phyloP scores from a whole-genome alignment of 2,797 vertebrate species.

The Gymnocypris eckloni region DNA sequence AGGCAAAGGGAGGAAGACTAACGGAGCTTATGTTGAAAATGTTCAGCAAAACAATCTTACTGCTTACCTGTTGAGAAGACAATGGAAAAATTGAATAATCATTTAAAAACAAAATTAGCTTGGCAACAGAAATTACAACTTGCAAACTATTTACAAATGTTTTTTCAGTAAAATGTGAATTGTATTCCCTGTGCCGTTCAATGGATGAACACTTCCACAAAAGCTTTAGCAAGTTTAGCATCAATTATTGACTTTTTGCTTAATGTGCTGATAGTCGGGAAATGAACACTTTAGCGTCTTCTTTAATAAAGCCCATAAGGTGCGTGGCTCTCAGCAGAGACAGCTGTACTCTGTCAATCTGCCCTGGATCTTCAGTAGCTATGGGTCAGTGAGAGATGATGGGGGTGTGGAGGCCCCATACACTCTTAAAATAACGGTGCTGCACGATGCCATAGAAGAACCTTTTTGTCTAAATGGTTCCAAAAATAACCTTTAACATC shows the following conservation, averaged over 20 bases:
- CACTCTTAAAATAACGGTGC: too few species aligned
- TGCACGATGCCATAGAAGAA: too few species aligned
- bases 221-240: background rate
- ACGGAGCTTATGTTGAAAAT: background rate
- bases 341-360: conserved; percentile 83
- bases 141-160: background rate
- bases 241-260: background rate
- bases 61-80: conserved; percentile 72
- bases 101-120: background rate
- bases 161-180: background rate
- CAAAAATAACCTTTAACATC: too few species aligned
- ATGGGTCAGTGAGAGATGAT: conserved; percentile 67
- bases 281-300: background rate
- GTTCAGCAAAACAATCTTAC: conserved; percentile 51
- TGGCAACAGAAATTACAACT: background rate
- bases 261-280: background rate
- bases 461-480: too few species aligned
- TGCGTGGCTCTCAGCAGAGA: conserved; percentile 69
- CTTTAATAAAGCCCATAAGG: conserved; percentile 68
- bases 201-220: background rate
- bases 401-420: conserved; percentile 62
- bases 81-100: background rate
- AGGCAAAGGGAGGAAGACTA: background rate
- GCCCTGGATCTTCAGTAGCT: conserved; percentile 73
- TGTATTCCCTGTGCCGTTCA: background rate